Conservation (phyloP, 2,888 invertebrate genomes). For the Notocelia uddmanniana region DNA sequence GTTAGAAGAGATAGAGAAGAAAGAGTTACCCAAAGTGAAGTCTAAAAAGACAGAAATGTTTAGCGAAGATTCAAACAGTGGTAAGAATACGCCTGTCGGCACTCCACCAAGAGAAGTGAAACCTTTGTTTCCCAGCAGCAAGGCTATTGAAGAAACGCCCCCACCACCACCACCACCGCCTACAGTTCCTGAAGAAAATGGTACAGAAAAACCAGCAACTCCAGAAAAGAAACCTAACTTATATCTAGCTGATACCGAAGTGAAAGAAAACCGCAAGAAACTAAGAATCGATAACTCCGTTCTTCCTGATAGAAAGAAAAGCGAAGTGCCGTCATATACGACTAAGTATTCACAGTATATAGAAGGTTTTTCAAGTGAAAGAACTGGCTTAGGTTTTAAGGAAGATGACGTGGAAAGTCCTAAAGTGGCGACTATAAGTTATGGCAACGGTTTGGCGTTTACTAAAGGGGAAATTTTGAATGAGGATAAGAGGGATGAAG, state of each 20-base stretch:
- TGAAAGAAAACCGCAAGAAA: conserved; percentile 70
- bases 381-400: conserved; percentile 81
- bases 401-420: conserved; percentile 66
- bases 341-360: conserved; percentile 79
- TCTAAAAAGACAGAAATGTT: conserved; percentile 61
- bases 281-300: conserved; percentile 79
- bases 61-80: conserved; percentile 47
- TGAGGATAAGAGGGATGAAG: conserved; percentile 72
- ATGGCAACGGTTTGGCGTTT: conserved; percentile 79
- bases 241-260: conserved; percentile 68
- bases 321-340: conserved; percentile 70
- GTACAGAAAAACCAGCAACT: conserved; percentile 51
- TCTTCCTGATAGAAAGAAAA: conserved; percentile 68
- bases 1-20: conserved; percentile 76
- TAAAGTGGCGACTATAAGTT: conserved; percentile 66
- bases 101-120: conserved; percentile 49
- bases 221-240: conserved; percentile 73
- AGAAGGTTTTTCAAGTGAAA: conserved; percentile 77
- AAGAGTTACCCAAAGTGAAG: conserved; percentile 71
- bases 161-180: conserved; percentile 58
- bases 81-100: conserved; percentile 21
- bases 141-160: conserved; percentile 57
- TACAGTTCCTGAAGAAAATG: conserved; percentile 56
- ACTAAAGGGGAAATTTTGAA: conserved; percentile 83
- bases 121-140: conserved; percentile 60